phyloP scores from a whole-genome alignment of 2,113 vertebrate species.

The Pollimyrus isidori region DNA sequence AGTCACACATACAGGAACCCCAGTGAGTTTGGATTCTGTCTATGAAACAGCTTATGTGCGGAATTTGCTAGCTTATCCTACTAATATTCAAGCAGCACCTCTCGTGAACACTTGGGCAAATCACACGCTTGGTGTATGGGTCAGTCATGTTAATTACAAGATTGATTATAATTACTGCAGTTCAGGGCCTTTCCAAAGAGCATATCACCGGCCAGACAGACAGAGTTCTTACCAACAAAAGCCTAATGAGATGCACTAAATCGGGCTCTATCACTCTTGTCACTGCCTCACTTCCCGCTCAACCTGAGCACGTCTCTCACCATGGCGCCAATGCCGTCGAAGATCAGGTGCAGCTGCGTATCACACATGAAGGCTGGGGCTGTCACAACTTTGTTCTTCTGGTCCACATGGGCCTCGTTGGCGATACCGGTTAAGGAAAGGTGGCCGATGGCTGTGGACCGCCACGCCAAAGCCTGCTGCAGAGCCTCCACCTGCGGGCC shows the following conservation, averaged over 20 bases:
- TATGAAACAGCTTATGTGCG: not conserved
- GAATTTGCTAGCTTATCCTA: not conserved
- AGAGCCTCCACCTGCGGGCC: too few relatives aligned
- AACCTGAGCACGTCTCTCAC: slow-evolving; percentile 68
- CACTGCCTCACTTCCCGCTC: slow-evolving; percentile 51
- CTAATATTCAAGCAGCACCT: not conserved
- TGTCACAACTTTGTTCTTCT: slow-evolving; percentile 71
- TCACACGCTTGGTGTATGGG: not conserved
- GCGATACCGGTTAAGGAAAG: slow-evolving; percentile 46
- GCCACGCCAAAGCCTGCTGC: not conserved
- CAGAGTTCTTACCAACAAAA: not conserved
- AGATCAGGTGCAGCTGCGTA: slow-evolving; percentile 66
- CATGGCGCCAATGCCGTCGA: slow-evolving; percentile 77
- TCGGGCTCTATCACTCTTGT: not conserved
- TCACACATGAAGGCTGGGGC: slow-evolving; percentile 83
- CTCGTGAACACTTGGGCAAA: not conserved
- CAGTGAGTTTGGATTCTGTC: not conserved
- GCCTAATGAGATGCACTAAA: not conserved
- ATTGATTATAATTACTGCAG: not conserved
- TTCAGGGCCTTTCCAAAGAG: not conserved
- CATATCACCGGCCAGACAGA: not conserved
- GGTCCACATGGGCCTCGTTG: slow-evolving; percentile 73
- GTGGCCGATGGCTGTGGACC: slow-evolving; percentile 25
- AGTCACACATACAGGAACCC: not conserved
- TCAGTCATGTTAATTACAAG: not conserved